Percentiles rank a stretch among this genome's conserved stretches.
These are phyloP conservation scores for Argyra leucocephala DNA, from an alignment of 2,888 invertebrate species.

Conservation along the genomic window DNA sequence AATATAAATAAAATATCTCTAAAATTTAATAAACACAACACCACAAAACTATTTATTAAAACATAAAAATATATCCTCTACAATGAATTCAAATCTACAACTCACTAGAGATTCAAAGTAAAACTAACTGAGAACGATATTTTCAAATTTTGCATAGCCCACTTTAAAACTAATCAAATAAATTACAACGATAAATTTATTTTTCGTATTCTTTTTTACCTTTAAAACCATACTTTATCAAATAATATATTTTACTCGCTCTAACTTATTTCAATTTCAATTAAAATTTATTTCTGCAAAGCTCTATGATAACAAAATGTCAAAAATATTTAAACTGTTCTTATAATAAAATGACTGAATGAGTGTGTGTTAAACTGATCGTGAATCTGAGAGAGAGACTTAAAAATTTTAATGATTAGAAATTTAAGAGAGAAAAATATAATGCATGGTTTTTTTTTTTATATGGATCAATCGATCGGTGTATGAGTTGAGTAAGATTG, in stretches of 20 bases:
- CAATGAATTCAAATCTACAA: constrained; percentile 13
- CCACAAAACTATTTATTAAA: too few species aligned
- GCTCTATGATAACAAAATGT: not conserved
- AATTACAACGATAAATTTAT: too few species aligned
- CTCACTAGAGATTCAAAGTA: constrained; percentile 16
- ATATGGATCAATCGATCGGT: too few species aligned
- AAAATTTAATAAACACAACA: too few species aligned
- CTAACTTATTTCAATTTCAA: not conserved
- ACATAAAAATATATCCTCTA: constrained; percentile 8
- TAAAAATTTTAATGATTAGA: too few species aligned
- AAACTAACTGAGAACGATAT: constrained; percentile 23
- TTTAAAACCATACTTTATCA: not conserved
- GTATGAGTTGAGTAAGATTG: too few species aligned
- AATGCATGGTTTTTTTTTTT: too few species aligned
- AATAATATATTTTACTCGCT: not conserved
- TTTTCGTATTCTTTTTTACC: not conserved
- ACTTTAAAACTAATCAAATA: too few species aligned
- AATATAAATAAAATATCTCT: too few species aligned
- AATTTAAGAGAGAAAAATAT: too few species aligned
- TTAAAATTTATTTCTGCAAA: not conserved
- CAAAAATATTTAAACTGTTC: not conserved
- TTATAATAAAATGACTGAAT: too few species aligned
- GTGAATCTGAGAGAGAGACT: too few species aligned
- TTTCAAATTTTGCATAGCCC: constrained; percentile 7
- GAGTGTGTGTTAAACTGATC: not conserved